phyloP scores from a whole-genome alignment of 2,888 invertebrate species.

The Zaprionus lineosus region DNA sequence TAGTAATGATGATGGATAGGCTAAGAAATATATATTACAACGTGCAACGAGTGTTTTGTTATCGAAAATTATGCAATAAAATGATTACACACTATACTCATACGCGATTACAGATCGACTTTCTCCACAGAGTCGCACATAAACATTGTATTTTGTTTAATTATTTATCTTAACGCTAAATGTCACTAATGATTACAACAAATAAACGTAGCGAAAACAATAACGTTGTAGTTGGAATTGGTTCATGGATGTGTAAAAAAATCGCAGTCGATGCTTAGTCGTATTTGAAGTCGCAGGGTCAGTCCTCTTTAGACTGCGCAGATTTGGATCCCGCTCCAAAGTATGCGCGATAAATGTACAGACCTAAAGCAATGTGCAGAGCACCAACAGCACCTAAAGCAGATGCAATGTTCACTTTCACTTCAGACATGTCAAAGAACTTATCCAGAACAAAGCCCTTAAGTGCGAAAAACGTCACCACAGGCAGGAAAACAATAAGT shows the following conservation, averaged over 20 bases:
- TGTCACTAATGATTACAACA: constrained; percentile 41
- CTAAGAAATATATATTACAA: constrained; percentile 7
- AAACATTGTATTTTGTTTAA: constrained; percentile 18
- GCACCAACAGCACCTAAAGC: constrained; percentile 90
- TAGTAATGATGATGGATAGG: constrained; percentile 22
- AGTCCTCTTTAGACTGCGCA: constrained; percentile 52
- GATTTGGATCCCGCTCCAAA: constrained; percentile 81
- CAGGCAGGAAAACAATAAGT: constrained; percentile 89
- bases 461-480: constrained; percentile 88
- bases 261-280: constrained; percentile 13
- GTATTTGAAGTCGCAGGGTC: constrained; percentile 15
- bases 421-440: constrained; percentile 84
- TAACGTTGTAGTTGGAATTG: constrained; percentile 52
- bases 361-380: constrained; percentile 89
- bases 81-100: constrained; percentile 37
- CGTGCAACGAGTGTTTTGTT: constrained; percentile 40
- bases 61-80: constrained; percentile 64
- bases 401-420: constrained; percentile 90
- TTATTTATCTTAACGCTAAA: constrained; percentile 54
- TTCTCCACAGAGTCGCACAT: constrained; percentile 22
- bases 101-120: constrained; percentile 38
- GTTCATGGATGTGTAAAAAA: constrained; percentile 33
- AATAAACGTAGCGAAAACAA: constrained; percentile 38
- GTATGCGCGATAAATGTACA: constrained; percentile 91
- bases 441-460: constrained; percentile 89